phyloP scores from a whole-genome alignment of 2,888 invertebrate species.

The Dasypolia templi region DNA sequence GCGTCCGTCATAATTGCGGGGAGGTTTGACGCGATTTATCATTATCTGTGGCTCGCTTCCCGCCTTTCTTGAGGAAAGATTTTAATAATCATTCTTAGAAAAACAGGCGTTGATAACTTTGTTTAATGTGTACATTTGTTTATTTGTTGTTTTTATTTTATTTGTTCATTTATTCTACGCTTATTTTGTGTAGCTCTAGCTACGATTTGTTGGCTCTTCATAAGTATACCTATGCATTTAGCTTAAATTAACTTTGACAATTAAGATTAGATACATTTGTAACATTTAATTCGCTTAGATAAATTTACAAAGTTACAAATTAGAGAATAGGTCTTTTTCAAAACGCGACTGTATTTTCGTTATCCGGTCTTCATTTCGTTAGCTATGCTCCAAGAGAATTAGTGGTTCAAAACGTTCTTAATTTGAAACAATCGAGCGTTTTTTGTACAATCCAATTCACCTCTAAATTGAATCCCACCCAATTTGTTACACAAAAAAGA shows the following conservation, averaged over 20 bases:
- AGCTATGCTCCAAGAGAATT: conserved; percentile 44
- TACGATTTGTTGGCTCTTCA: neutral
- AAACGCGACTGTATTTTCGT: conserved; percentile 24
- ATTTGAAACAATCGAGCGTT: conserved; percentile 72
- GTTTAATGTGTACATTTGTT: conserved; percentile 13
- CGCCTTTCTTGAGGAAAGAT: conserved; percentile 59
- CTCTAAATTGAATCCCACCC: conserved; percentile 82
- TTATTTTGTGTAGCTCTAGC: neutral
- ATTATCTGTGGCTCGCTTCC: conserved; percentile 58
- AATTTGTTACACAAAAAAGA: conserved; percentile 85
- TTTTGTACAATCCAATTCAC: conserved; percentile 78
- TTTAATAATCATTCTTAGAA: conserved; percentile 56
- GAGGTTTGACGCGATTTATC: conserved; percentile 78
- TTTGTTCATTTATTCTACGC: neutral
- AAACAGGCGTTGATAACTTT: conserved; percentile 46
- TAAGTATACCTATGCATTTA: neutral
- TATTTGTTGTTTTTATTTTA: conserved; percentile 14
- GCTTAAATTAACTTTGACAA: neutral
- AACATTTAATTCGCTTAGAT: no score
- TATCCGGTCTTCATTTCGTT: conserved; percentile 40
- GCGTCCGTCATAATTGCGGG: conserved; percentile 82
- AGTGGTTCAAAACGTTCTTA: conserved; percentile 69
- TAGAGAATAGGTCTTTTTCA: neutral
- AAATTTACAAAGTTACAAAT: neutral
- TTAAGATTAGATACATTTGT: conserved; percentile 1